These are phyloP conservation scores for Probaryconus sp. DNA, from an alignment of 1,140 invertebrate species.

Conservation along the genomic window DNA sequence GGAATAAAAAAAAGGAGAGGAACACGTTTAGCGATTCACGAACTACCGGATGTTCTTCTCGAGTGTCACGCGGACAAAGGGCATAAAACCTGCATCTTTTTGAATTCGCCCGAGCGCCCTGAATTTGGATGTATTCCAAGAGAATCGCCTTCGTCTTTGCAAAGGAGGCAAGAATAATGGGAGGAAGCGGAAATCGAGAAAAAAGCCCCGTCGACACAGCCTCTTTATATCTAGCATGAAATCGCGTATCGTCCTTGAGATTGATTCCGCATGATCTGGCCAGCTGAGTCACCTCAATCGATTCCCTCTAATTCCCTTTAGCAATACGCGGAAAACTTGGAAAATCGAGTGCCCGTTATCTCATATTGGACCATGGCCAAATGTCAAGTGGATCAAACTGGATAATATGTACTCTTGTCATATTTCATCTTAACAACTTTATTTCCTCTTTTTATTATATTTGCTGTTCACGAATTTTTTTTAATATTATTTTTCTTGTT, in stretches of 20 bases:
- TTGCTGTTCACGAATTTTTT: too few relatives aligned
- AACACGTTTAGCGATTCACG: slow-evolving; percentile 46
- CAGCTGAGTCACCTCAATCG: slow-evolving; percentile 50
- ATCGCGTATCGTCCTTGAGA: slow-evolving; percentile 47
- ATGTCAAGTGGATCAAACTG: slow-evolving; percentile 33
- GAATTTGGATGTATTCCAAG: slow-evolving; percentile 55
- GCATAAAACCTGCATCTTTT: slow-evolving; percentile 56
- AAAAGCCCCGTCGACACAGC: slow-evolving; percentile 38
- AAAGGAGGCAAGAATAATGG: slow-evolving; percentile 46
- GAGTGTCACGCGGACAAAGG: slow-evolving; percentile 45
- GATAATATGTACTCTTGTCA: slow-evolving; percentile 19
- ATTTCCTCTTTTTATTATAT: too few relatives aligned
- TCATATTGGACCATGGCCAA: slow-evolving; percentile 35
- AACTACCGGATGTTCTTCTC: slow-evolving; percentile 54
- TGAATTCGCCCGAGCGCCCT: slow-evolving; percentile 42
- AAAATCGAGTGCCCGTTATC: slow-evolving; percentile 21
- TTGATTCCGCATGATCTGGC: slow-evolving; percentile 51
- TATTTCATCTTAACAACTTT: slow-evolving; percentile 28
- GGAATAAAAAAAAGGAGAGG: slow-evolving; percentile 28
- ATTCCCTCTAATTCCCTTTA: slow-evolving; percentile 50
- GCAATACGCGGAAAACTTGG: slow-evolving; percentile 26
- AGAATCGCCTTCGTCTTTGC: slow-evolving; percentile 41
- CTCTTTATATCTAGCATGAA: slow-evolving; percentile 46
- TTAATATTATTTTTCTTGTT: too few relatives aligned
- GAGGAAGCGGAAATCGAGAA: slow-evolving; percentile 48